phyloP scores from a whole-genome alignment of 2,797 vertebrate genomes.

The Rhincodon typus region DNA sequence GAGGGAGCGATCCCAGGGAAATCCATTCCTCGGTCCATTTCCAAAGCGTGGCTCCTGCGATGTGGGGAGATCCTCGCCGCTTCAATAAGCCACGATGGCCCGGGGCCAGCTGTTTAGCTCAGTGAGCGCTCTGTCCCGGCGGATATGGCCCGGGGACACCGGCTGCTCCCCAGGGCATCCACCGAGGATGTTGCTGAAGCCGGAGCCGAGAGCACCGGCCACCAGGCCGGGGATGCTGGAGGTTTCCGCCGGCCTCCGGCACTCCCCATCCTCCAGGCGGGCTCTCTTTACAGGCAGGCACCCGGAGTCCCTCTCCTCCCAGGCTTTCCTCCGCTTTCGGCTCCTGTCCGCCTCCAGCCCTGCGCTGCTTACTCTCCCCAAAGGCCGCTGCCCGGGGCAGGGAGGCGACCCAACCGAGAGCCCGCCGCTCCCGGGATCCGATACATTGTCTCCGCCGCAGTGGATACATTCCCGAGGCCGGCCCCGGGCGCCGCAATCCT shows the following conservation, averaged over 20 bases:
- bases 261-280: conserved; percentile 57
- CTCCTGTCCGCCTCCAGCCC: background rate
- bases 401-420: no score
- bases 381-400: background rate
- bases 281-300: conserved; percentile 74
- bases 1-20: no score
- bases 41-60: background rate
- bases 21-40: background rate
- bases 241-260: conserved; percentile 16
- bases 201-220: conserved; percentile 33
- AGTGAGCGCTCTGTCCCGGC: conserved; percentile 49
- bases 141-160: conserved; percentile 42
- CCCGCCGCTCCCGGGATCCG: no score
- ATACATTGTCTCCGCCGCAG: background rate
- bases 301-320: conserved; percentile 51
- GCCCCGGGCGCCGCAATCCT: background rate
- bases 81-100: conserved; percentile 60
- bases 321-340: background rate
- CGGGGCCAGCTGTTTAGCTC: conserved; percentile 45
- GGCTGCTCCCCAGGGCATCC: conserved; percentile 27
- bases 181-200: background rate
- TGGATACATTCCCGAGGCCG: background rate
- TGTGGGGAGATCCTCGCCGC: no score
- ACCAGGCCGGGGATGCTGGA: conserved; percentile 43
- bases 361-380: no score